Base-by-base conservation (phyloP, 2,113 vertebrate species). In the Coryphaenoides rupestris region DNA sequence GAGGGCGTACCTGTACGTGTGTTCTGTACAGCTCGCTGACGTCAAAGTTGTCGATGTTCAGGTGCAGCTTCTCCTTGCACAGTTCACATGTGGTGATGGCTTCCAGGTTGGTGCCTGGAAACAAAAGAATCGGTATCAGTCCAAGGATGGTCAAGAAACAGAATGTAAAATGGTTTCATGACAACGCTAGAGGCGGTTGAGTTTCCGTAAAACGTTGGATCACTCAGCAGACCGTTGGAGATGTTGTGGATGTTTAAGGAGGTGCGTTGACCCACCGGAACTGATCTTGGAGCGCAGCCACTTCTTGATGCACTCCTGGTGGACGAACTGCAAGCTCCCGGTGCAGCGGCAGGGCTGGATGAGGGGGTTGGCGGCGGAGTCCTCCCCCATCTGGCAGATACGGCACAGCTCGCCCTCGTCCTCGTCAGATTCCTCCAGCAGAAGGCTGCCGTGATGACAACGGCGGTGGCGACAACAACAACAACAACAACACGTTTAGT, bases 261-360 rank as follows among this genome's bases (percentile, higher is more conserved):
- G 33, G 33, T 6, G 33, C 2, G 7, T 40, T 9, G 6, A 40
- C 33, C 14, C 90, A 99, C 97, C 97, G 49, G 96, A 98, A 85
- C 93, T 93, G 73, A 99, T 97, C 88, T 99, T 99, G 47, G 96
- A 96, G 65, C 90, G 92, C 19, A 99, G 89, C 97, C 97, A 99
- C 72, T 96, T 95, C 80, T 98, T 98, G 91, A 99, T 98, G 82
- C 96, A 99, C 17, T 98, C 97, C 87, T 98, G 95, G 77, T 99
- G 97, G 73, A 99, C 96, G 62, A 93, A 97, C 24, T 91, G 94
- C 84, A 99, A 89, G 75, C 97, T 99, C 75, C 97, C 97, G 2
- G 92, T 94, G 56, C 97, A 99, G 62, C 93, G 92, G 77, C 97
- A 99, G 0, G 97, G 97, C 74, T 95, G 92, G 71, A 99, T 95